phyloP scores from a whole-genome alignment of 2,888 invertebrate genomes.

The Metallyticus violacea region DNA sequence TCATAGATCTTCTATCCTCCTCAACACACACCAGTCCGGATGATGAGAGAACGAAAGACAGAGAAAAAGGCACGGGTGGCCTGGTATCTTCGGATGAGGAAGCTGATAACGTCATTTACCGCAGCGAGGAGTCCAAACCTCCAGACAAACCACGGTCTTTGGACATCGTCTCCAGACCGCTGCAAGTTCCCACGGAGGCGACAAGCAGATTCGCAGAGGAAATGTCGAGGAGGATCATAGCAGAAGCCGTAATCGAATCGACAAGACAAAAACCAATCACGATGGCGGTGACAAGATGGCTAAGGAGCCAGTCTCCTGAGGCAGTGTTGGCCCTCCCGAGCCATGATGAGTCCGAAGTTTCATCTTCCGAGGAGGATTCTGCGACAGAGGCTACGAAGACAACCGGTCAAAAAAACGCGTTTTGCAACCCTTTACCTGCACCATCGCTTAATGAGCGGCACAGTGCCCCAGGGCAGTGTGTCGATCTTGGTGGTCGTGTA shows the following conservation, averaged over 20 bases:
- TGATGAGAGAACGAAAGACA: not conserved
- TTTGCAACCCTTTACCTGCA: conserved; percentile 55
- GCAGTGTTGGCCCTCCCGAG: conserved; percentile 41
- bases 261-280: conserved; percentile 49
- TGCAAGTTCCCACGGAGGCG: not conserved
- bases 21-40: conserved; percentile 26
- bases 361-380: conserved; percentile 28
- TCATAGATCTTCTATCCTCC: conserved; percentile 20
- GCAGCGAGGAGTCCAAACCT: not conserved
- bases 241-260: conserved; percentile 16
- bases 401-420: conserved; percentile 52
- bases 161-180: not conserved
- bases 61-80: not conserved
- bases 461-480: not conserved
- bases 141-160: not conserved
- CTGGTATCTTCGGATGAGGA: conserved; percentile 19
- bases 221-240: conserved; percentile 15
- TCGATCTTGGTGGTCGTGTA: conserved; percentile 1
- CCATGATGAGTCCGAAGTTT: conserved; percentile 33
- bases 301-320: conserved; percentile 43
- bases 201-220: not conserved
- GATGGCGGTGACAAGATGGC: conserved; percentile 59
- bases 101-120: conserved; percentile 2
- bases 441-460: conserved; percentile 48
- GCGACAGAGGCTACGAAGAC: conserved; percentile 38